Percentiles rank a stretch among this genome's conserved stretches.
These are phyloP conservation scores for Holcopasites calliopsidis DNA, from an alignment of 1,140 invertebrate species.

Conservation along the genomic window DNA sequence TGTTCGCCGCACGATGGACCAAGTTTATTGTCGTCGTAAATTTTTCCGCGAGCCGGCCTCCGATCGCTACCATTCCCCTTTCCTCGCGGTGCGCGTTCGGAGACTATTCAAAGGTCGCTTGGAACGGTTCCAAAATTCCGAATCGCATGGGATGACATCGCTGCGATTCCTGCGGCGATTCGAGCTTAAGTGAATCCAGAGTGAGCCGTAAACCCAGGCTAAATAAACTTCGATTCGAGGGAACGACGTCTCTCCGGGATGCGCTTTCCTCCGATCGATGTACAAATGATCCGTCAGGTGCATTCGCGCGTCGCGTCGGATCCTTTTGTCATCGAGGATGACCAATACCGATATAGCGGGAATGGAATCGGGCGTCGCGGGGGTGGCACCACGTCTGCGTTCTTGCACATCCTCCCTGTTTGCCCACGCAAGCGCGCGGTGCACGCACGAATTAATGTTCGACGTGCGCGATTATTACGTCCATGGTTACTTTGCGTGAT, in stretches of 20 bases:
- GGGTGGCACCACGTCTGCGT: conserved; percentile 62
- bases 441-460: conserved; percentile 68
- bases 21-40: conserved; percentile 47
- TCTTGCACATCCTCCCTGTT: conserved; percentile 54
- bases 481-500: conserved; percentile 67
- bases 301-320: background rate
- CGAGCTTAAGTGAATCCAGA: conserved; percentile 75
- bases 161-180: conserved; percentile 68
- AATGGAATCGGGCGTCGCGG: conserved; percentile 41
- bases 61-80: conserved; percentile 49
- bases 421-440: conserved; percentile 53
- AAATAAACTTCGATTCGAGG: conserved; percentile 71
- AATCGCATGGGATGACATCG: conserved; percentile 69
- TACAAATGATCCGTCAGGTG: background rate
- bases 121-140: conserved; percentile 76
- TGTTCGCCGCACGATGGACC: conserved; percentile 8
- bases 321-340: conserved; percentile 30
- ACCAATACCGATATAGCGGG: conserved; percentile 46
- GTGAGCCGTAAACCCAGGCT: conserved; percentile 75
- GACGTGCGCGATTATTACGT: conserved; percentile 68
- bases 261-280: background rate
- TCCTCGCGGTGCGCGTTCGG: conserved; percentile 52
- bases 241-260: conserved; percentile 26
- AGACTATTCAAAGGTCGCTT: conserved; percentile 78
- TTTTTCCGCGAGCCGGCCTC: conserved; percentile 39